Evolutionary conservation across 2,797 vertebrate species (phyloP), one percentile per base, ranked within the genome.

Genomic region (Peromyscus melanophrys): DNA sequence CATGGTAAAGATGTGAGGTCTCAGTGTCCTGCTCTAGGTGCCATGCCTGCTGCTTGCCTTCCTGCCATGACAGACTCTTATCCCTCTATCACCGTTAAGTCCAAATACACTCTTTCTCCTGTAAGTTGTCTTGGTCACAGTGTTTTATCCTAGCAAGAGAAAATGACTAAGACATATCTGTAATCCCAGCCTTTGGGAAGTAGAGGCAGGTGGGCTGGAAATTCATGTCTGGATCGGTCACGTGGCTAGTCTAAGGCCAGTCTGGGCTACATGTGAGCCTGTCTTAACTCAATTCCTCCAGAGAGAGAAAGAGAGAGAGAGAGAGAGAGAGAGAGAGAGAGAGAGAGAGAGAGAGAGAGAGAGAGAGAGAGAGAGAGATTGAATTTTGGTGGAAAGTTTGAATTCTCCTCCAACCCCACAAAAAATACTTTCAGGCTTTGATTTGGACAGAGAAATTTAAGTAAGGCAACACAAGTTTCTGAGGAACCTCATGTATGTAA

Each of bases 391-490:
- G 88, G 65, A 19, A 13, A 27, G 21, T 88, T 55, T 46, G 40
- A 86, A 85, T 69, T 65, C n/a, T 88, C 71, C 3, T 31, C 3
- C 10, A 67, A 19, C 43, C 12, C 17, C 57, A 40, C 6, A 25
- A 16, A 43, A 6, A 46, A 55, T n/a, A 29, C 3, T 67, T 73
- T 83, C 31, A 92, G 49, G 63, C 49, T 61, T 27, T 57, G 37
- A 31, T 11, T 55, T 96, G 12, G 61, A 86, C 5, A 88, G 55
- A 93, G 61, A 77, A 82, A 83, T 86, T 65, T 77, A 80, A 94
- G 52, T 34, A 93, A 71, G 27, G 25, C 80, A 31, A 95, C n/a
- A 88, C 8, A 57, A 43, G 34, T 59, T 84, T 93, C 43, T 34
- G 4, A 21, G 29, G 37, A 96, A 65, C 6, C 3, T 73, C 49